These are phyloP conservation scores for Coluber constrictor DNA, from an alignment of 2,797 vertebrate genomes.

Conservation along the genomic window DNA sequence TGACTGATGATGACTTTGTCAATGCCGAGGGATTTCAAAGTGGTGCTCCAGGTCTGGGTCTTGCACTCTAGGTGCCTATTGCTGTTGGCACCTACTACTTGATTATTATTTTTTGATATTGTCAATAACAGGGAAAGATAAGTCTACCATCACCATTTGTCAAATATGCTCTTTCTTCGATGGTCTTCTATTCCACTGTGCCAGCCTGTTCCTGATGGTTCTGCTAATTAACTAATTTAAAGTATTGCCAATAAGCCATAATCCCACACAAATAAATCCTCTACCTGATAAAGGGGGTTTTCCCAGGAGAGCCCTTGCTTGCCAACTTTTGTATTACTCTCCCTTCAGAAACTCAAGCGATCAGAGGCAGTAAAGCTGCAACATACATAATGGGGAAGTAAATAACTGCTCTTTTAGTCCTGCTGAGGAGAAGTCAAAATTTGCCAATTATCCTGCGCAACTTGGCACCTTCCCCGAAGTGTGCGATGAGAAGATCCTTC, in stretches of 20 bases:
- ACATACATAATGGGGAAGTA: neutral
- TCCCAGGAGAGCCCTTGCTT: neutral
- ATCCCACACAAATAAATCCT: neutral
- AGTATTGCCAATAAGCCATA: neutral
- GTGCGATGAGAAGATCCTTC: neutral
- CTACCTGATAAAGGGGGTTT: neutral
- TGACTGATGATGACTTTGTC: neutral
- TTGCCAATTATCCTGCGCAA: neutral
- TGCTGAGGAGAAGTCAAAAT: neutral
- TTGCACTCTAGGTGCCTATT: neutral
- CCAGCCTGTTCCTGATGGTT: neutral
- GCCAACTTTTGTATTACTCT: neutral
- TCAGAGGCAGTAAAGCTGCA: neutral
- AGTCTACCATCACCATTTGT: neutral
- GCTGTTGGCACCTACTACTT: neutral
- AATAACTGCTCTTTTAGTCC: neutral
- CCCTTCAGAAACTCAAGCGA: neutral
- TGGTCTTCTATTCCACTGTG: neutral
- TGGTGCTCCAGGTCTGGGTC: neutral
- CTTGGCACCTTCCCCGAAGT: neutral
- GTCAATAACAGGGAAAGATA: neutral
- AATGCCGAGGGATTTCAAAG: neutral
- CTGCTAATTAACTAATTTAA: neutral
- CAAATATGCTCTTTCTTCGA: neutral
- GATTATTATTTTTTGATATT: neutral